Evolutionary conservation across 2,113 vertebrate species (phyloP).

Genomic region (Panthera uncia): DNA sequence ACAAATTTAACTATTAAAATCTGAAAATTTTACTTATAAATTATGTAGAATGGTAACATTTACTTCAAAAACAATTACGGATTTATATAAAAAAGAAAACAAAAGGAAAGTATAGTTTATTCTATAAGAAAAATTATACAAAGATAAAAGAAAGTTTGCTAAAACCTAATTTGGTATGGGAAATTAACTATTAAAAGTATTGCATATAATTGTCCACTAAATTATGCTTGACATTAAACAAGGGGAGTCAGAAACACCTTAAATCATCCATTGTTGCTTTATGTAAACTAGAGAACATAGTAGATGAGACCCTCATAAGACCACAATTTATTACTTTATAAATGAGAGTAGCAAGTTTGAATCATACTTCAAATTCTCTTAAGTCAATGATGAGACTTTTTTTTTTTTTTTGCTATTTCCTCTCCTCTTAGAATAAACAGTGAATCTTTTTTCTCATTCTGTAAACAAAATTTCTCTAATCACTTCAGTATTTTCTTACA

Average conservation of each 20-base stretch:
- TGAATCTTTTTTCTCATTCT: not conserved
- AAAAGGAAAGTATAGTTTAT: not conserved
- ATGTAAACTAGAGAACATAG: not conserved
- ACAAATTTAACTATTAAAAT: constrained; percentile 27
- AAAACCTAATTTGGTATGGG: constrained; percentile 25
- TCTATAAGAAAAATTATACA: not conserved
- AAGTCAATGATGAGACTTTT: not conserved
- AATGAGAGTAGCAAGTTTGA: not conserved
- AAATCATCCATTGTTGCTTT: not conserved
- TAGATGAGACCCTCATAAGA: not conserved
- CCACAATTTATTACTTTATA: not conserved
- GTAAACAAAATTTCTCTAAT: not conserved
- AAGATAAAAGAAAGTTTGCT: not conserved
- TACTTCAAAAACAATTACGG: constrained; percentile 12
- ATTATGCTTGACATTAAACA: constrained; percentile 6
- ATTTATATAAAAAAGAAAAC: not conserved
- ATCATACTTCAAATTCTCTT: constrained; percentile 17
- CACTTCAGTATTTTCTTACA: not conserved
- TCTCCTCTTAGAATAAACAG: constrained; percentile 41
- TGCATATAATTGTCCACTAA: not conserved
- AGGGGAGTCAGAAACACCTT: constrained; percentile 8
- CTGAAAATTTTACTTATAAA: constrained; percentile 8
- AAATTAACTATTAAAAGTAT: constrained; percentile 54
- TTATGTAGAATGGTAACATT: not conserved
- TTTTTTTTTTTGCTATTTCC: not conserved